Base-by-base conservation (phyloP, 1,140 invertebrate genomes). In the Bathynomus jamesi region DNA sequence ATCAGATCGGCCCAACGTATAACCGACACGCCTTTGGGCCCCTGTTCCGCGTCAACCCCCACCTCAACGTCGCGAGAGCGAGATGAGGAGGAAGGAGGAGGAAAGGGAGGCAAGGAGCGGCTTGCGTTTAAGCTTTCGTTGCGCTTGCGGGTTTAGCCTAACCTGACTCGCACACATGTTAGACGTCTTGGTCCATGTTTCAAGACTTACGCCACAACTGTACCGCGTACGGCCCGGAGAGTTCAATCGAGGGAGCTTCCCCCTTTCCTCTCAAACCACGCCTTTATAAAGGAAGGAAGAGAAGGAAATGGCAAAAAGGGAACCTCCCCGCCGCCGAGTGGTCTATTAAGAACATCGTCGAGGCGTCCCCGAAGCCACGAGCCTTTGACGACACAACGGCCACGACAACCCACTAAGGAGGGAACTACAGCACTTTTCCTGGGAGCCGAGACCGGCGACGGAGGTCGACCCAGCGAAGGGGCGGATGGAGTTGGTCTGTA, bases 171-270 rank as follows among this genome's bases (percentile, higher is more conserved):
- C 90, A 85, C 83, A 89, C 86, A 88, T 87, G 88, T 86, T 90
- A 89, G 87, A 92, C 90, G 91, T 89, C 90, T 91, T 92, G 90
- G 90, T 92, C 90, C 89, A 90, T 92, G 90, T 92, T 93, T 92
- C 90, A 91, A 93, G 91, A 93, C 90, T 90, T 90, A 90, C 31
- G 32, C 7, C 7, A 8, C 32, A 40, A 17, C 32, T 17, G 32
- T 17, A 17, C 17, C 32, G 32, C 32, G 32, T 40, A 8, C 32
- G 17, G 32, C 7, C 7, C 32, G 32, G 32, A 7, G 32, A 40
- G 32, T 7, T 40, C 7, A 17, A n/a, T n/a, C 17, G 32, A 40
- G 32, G 17, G 32, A 40, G 32, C 17, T 8, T 40, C 7, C 32
- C 32, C 32, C n/a, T n/a, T n/a, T n/a, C 32, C 32, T 7, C 17